Conservation (phyloP, 2,797 vertebrate species). For the Limosa lapponica region DNA sequence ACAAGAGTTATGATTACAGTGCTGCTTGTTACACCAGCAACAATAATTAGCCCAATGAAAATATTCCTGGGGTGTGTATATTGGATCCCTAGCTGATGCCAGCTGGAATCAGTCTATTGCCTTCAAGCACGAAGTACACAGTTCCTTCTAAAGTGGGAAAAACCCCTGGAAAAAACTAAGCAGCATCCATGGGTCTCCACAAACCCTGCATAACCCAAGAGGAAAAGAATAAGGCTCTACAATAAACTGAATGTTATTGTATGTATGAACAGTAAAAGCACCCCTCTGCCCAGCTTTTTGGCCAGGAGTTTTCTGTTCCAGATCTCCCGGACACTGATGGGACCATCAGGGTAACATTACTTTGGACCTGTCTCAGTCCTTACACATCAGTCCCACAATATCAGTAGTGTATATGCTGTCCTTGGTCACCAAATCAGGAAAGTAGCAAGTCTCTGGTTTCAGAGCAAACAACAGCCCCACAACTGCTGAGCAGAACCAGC, state of each 20-base stretch:
- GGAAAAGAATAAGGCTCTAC: not conserved
- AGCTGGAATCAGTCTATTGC: not conserved
- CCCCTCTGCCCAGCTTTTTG: not conserved
- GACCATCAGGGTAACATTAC: not conserved
- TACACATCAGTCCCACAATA: not conserved
- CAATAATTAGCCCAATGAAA: not conserved
- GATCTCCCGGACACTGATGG: not conserved
- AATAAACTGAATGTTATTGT: not conserved
- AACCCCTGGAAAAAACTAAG: not conserved
- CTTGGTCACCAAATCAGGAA: not conserved
- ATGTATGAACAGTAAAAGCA: not conserved
- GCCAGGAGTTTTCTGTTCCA: not conserved
- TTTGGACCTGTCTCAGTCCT: not conserved
- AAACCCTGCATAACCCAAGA: not conserved
- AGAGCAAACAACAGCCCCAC: not conserved
- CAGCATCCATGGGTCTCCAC: not conserved
- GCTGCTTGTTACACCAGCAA: not conserved
- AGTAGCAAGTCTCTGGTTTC: not conserved
- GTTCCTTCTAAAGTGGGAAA: not conserved
- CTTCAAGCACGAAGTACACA: not conserved
- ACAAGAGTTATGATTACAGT: not conserved
- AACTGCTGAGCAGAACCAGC: not conserved
- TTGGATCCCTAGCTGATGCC: not conserved
- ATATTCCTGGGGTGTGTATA: not conserved
- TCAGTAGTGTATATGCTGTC: accelerated